phyloP scores from a whole-genome alignment of 2,113 vertebrate species.

The Gracilinanus agilis region DNA sequence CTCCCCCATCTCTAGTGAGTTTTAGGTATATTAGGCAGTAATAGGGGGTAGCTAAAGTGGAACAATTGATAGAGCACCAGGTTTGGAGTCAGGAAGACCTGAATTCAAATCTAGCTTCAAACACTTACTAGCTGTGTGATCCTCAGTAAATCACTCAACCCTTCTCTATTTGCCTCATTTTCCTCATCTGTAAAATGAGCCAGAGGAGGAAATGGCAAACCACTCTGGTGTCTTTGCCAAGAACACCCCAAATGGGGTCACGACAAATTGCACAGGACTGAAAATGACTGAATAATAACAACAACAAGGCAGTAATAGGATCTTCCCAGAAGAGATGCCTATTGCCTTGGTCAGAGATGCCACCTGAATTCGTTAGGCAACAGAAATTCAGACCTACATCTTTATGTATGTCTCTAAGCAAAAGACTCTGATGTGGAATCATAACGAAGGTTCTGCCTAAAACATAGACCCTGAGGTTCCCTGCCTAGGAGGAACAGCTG shows the following conservation, averaged over 20 bases:
- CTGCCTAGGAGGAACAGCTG: not conserved
- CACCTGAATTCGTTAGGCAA: not conserved
- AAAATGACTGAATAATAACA: no score
- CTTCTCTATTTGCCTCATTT: no score
- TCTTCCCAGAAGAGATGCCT: not conserved
- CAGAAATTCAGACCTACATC: not conserved
- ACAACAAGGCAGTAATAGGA: not conserved
- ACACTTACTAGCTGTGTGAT: no score
- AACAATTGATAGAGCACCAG: no score
- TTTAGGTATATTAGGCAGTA: not conserved
- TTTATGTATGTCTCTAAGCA: not conserved
- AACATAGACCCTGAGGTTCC: not conserved
- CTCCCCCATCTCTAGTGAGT: not conserved
- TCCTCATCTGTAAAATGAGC: no score
- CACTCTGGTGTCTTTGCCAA: no score
- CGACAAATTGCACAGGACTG: no score
- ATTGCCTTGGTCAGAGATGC: not conserved
- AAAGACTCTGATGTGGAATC: not conserved
- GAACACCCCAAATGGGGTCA: no score
- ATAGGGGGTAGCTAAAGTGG: not conserved
- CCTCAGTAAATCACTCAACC: no score
- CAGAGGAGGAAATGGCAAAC: no score
- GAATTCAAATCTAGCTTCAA: no score
- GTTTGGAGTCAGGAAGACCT: no score
- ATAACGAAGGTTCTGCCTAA: not conserved